Base-by-base conservation (phyloP, 2,113 vertebrate species). In the Anhinga rufa region DNA sequence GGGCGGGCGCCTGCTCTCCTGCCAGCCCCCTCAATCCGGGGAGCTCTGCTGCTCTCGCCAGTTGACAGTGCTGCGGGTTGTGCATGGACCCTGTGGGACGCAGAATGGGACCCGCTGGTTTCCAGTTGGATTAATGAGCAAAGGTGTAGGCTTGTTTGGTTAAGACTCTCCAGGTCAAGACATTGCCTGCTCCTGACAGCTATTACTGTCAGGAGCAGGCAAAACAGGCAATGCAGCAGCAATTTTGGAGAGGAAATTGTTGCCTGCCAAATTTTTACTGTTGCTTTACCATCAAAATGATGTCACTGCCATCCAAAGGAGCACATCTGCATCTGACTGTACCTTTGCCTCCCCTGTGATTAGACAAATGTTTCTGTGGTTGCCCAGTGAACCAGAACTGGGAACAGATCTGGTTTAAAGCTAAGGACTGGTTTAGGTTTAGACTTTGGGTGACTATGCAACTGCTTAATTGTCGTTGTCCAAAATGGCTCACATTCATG, bases 231-330 rank as follows among this genome's bases (percentile, higher is more conserved):
- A 40, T 84, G 76, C 66, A 66, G 69, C 0, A 1, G 32, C 82
- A n/a, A 91, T 95, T 91, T 75, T 1, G 1, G 78, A 66, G 52
- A 61, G 49, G 31, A 79, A n/a, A 82, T 76, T 76, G 74, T 82
- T 4, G 2, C 66, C 28, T 78, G 78, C 54, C 65, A 44, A 65
- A 69, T 80, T 97, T 97, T 97, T 96, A 80, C 87, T 96, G 91
- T 95, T 86, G 71, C 65, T 97, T 96, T 97, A 85, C 96, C 10
- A 20, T 97, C 95, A 96, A 96, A 98, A 94, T 97, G 65, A 94
- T 94, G 58, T 72, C 77, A 69, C 19, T 86, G 81, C n/a, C 34
- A 17, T 91, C 36, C 51, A 69, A 80, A 88, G 46, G 25, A 98
- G 94, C 12, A 9, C 19, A n/a, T 66, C 51, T 90, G 62, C 55